Evolutionary conservation across 23 tunicate genomes (phyloP).

Genomic region (Clavelina lepadiformis): DNA sequence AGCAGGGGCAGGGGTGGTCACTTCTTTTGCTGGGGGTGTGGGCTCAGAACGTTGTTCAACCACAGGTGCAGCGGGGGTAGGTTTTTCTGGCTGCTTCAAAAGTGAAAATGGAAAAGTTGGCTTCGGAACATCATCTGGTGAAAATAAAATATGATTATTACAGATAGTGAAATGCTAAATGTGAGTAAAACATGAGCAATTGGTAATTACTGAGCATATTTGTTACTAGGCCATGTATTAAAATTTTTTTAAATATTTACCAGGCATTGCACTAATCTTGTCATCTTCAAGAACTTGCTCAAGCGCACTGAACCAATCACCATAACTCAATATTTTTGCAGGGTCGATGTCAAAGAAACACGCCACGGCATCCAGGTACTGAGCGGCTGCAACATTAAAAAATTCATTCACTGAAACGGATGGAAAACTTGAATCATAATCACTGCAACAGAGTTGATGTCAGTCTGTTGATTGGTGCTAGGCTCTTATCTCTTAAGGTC

Average conservation of each 20-base stretch:
- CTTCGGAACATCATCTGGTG: conserved; percentile 57
- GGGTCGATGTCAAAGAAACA: conserved; percentile 71
- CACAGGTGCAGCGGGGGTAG: conserved; percentile 14
- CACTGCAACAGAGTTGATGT: too few relatives aligned
- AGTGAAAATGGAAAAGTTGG: conserved; percentile 53
- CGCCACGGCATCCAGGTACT: conserved; percentile 84
- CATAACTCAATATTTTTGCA: conserved; percentile 56
- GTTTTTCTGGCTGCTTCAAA: conserved; percentile 25
- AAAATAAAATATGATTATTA: background rate
- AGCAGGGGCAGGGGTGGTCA: conserved; percentile 8
- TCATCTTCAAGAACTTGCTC: conserved; percentile 60
- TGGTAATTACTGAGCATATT: too few relatives aligned
- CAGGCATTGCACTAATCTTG: conserved; percentile 71
- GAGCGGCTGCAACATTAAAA: conserved; percentile 38
- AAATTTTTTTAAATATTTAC: conserved; percentile 13
- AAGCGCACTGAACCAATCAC: conserved; percentile 70
- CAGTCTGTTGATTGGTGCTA: too few relatives aligned
- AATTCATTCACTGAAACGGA: background rate
- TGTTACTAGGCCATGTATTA: too few relatives aligned
- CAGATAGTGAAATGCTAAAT: too few relatives aligned
- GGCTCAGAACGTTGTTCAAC: conserved; percentile 12
- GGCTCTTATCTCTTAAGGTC: too few relatives aligned
- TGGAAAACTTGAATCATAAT: too few relatives aligned
- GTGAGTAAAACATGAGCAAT: too few relatives aligned
- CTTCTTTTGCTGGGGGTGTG: conserved; percentile 21